These are phyloP conservation scores for Pangasius krempfi DNA, from an alignment of 2,797 vertebrate species.

Conservation along the genomic window DNA sequence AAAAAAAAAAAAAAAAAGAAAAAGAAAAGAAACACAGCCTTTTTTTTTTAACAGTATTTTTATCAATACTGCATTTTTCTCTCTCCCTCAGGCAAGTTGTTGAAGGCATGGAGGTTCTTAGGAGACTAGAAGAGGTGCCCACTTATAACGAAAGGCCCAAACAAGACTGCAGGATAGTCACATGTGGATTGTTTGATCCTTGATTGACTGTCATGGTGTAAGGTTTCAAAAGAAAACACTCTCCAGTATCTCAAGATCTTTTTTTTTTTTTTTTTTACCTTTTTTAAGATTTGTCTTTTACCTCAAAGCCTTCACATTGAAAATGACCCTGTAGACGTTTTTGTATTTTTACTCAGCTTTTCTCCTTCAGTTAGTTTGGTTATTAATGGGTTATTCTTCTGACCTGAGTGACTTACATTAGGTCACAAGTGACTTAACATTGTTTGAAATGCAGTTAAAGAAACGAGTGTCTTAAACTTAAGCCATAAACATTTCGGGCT, in stretches of 20 bases:
- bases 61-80: slow-evolving; percentile 16
- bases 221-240: background rate
- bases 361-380: background rate
- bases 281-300: too few relatives aligned
- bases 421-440: background rate
- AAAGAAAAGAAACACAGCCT: background rate
- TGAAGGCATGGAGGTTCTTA: slow-evolving; percentile 83
- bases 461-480: background rate
- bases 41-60: background rate
- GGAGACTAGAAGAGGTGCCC: slow-evolving; percentile 74
- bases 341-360: background rate
- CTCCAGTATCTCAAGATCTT: background rate
- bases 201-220: slow-evolving; percentile 53
- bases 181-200: slow-evolving; percentile 76
- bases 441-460: background rate
- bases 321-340: background rate
- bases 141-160: slow-evolving; percentile 83
- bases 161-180: slow-evolving; percentile 75
- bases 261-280: too few relatives aligned
- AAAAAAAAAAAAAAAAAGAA: background rate
- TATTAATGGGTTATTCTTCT: background rate
- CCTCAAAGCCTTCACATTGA: background rate
- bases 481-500: background rate
- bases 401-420: background rate
- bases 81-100: slow-evolving; percentile 76